Conservation (phyloP, 1,140 invertebrate species). For the Elymnias hypermnestra region DNA sequence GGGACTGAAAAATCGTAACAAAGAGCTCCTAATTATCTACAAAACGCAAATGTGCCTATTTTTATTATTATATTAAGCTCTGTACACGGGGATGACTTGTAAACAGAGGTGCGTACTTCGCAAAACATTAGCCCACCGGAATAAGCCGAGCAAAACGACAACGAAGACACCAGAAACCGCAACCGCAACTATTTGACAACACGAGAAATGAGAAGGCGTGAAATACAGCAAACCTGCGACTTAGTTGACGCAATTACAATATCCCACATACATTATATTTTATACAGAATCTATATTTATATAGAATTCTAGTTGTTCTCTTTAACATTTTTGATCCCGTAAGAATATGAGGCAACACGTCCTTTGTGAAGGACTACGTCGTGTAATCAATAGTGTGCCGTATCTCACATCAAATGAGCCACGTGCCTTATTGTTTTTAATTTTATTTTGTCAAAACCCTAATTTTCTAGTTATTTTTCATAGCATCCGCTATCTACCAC, state of each 20-base stretch:
- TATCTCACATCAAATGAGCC: too few species aligned
- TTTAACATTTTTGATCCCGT: too few species aligned
- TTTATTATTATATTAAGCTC: conserved; percentile 2
- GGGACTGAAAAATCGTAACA: background rate
- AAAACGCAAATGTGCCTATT: conserved; percentile 1
- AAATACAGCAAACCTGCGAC: conserved; percentile 22
- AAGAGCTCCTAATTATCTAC: background rate
- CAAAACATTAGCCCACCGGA: conserved; percentile 34
- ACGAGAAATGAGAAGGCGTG: conserved; percentile 33
- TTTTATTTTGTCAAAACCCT: too few species aligned
- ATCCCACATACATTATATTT: too few species aligned
- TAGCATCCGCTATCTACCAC: too few species aligned
- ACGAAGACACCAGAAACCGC: conserved; percentile 23
- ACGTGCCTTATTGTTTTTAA: too few species aligned
- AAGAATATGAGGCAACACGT: too few species aligned
- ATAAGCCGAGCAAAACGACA: conserved; percentile 28
- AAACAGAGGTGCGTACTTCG: conserved; percentile 25
- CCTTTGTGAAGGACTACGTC: too few species aligned
- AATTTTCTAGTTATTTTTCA: too few species aligned
- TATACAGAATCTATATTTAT: too few species aligned
- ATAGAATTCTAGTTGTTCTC: too few species aligned
- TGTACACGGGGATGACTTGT: conserved; percentile 11
- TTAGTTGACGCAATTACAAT: conserved; percentile 9
- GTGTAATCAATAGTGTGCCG: too few species aligned
- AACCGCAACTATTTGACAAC: conserved; percentile 39